Evolutionary conservation across 1,140 invertebrate genomes (phyloP), one percentile per base, ranked within the genome.

Genomic region (Euglossa dilemma): DNA sequence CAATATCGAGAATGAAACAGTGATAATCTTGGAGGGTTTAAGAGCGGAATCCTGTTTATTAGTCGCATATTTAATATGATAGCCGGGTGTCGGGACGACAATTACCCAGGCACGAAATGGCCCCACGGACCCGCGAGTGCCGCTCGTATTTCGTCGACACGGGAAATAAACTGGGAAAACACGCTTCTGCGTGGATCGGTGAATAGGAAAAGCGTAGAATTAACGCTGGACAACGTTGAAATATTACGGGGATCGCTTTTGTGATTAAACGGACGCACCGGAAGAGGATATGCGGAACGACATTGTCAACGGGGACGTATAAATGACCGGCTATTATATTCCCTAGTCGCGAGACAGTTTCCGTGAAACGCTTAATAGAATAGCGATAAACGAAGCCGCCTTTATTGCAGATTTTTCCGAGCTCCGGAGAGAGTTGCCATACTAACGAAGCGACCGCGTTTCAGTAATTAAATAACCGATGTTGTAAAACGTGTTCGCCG

Each of bases 401-500:
- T 77, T 87, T 87, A 61, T 61, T 56, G 72, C 63, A 66, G 82
- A 87, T 80, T 87, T 84, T 87, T 80, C 23, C 45, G 23, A 63
- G 85, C 43, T 36, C 67, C 73, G 25, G 54, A 36, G 74, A 63
- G 70, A 57, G 57, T 66, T 75, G 45, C 45, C 43, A 47, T 54
- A 57, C 50, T 82, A 84, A 87, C 76, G 69, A 87, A 87, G 59
- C 77, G 47, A 52, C 28, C 66, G 61, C 20, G 52, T 52, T 28
- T 25, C 64, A 57, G 76, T 84, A 87, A 87, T 87, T 84, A 87
- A 87, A 87, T 87, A 78, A 63, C 82, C 63, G 63, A 43, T 52
- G 72, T 84, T 84, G 85, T 87, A 87, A 87, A 87, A 87, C 85
- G 85, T 77, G 81, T 66, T 50, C 52, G 54, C 61, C 54, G 59